phyloP scores from a whole-genome alignment of 2,113 vertebrate species.

The Pampusana beccarii region DNA sequence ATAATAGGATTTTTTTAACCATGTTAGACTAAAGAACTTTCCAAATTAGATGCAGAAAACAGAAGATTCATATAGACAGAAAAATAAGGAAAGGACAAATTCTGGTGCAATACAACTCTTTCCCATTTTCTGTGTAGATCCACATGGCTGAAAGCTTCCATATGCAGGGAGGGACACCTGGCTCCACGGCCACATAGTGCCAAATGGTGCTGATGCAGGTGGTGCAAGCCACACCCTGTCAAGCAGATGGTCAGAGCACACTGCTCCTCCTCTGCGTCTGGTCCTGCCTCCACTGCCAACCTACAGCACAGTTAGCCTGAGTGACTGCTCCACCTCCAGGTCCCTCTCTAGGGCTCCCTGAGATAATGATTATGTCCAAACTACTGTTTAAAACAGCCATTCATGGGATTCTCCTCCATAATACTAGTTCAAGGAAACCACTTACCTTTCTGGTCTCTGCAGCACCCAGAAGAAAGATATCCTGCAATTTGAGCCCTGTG shows the following conservation, averaged over 20 bases:
- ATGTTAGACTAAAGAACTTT: neutral
- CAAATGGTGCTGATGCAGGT: rapidly evolving
- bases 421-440: neutral
- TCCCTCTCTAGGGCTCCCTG: neutral
- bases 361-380: neutral
- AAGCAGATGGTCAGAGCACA: rapidly evolving
- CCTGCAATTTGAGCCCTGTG: rapidly evolving
- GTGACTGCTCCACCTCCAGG: neutral
- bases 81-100: neutral
- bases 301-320: rapidly evolving
- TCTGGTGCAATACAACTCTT: neutral
- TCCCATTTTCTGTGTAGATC: neutral
- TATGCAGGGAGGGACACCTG: neutral
- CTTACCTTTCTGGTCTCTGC: neutral
- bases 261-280: rapidly evolving
- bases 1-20: neutral
- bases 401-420: neutral
- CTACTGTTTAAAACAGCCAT: neutral
- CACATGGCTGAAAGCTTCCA: neutral
- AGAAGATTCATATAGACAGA: neutral
- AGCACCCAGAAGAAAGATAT: neutral
- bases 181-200: rapidly evolving
- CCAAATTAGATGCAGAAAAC: neutral
- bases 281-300: neutral
- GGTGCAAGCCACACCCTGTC: rapidly evolving